Evolutionary conservation across 37 sponge, comb jelly and placozoan species (phyloP).

Genomic region (Ianthella basta): DNA sequence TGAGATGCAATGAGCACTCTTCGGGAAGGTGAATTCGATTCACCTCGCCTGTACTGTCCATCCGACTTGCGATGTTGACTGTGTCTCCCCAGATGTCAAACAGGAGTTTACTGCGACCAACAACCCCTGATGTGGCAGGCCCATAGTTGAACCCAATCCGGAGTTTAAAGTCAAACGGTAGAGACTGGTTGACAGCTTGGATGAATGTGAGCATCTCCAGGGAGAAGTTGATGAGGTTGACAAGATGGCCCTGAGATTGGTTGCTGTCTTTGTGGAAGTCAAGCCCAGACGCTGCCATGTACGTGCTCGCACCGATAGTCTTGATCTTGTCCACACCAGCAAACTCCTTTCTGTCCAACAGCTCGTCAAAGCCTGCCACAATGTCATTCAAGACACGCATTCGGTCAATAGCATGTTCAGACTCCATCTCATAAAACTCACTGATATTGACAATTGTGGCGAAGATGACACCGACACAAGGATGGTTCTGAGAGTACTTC

Average conservation of each 20-base stretch:
- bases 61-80: conserved; percentile 96
- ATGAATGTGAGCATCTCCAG: conserved; percentile 67
- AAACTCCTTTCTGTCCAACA: conserved; percentile 60
- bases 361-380: conserved; percentile 70
- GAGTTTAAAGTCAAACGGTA: conserved; percentile 53
- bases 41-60: conserved; percentile 87
- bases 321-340: conserved; percentile 82
- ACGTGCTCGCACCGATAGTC: conserved; percentile 82
- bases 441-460: conserved; percentile 89
- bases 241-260: conserved; percentile 46
- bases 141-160: conserved; percentile 92
- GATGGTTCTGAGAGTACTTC: conserved; percentile 81
- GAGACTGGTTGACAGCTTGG: conserved; percentile 57
- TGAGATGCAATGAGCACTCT: conserved; percentile 41
- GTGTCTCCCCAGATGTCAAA: conserved; percentile 99
- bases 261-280: conserved; percentile 1
- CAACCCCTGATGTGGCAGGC: conserved; percentile 90
- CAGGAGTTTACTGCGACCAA: conserved; percentile 87
- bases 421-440: conserved; percentile 66
- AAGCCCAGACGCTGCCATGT: conserved; percentile 93
- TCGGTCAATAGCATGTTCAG: conserved; percentile 29
- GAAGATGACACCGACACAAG: conserved; percentile 91
- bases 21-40: conserved; percentile 84
- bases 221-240: conserved; percentile 76
- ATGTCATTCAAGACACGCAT: conserved; percentile 76